Evolutionary conservation across 2,113 vertebrate genomes (phyloP), one percentile per base, ranked within the genome.

Genomic region (Pantherophis guttatus): DNA sequence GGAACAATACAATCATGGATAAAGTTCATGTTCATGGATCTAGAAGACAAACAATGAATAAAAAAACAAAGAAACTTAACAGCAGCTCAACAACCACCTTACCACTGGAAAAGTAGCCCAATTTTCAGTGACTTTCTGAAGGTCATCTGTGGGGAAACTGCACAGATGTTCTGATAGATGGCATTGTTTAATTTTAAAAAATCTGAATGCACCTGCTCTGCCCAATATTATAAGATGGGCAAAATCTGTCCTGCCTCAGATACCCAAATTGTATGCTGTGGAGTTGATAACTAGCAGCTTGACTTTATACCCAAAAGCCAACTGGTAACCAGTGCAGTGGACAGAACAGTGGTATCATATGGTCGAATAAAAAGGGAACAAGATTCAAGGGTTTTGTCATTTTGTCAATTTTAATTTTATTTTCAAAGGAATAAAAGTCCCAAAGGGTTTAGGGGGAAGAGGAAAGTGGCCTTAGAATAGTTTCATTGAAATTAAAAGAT

Each of bases 341-440:
- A 33, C 13, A 15, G 65, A 81, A 17, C 15, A 9, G 33, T 81
- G 2, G 17, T 81, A 39, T 39, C 70, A 81, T 10, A 81, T 8
- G 29, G 57, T n/a, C 2, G 5, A 62, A 24, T 55, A 53, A 87
- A 44, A 39, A 39, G 1, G n/a, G 33, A 57, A 39, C n/a, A 86
- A 4, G 48, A 94, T 19, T 94, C 53, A 92, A 94, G 94, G 91
- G 75, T 88, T 88, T 95, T 89, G 90, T 87, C 59, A 93, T 95
- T 91, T 53, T 24, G 24, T 81, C 93, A 94, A 86, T 94, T 81
- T 93, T 94, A 90, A 15, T 94, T 57, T 88, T 88, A 93, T 86
- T 94, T 91, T 39, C 91, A 2, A 33, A 17, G 70, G 15, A 75
- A 17, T 33, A 15, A n/a, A 70, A 33, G n/a, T 75, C 70, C 62